These are phyloP conservation scores for Junonia oenone DNA, from an alignment of 2,888 invertebrate species.

Conservation along the genomic window DNA sequence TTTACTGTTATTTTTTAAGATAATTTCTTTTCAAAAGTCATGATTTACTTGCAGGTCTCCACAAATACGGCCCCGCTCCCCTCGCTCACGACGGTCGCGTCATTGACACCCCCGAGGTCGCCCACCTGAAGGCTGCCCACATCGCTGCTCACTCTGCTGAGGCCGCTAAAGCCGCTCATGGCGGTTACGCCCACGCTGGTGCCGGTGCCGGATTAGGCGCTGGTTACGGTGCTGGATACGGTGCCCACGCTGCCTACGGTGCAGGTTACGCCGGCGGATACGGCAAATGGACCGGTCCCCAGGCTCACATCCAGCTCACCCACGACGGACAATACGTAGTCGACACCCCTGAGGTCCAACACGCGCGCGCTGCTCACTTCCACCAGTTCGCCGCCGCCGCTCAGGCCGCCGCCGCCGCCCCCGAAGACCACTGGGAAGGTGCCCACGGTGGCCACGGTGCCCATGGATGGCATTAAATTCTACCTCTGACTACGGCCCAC, in stretches of 20 bases:
- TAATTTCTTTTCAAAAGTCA: too few relatives aligned
- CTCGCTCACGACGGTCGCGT: conserved; percentile 74
- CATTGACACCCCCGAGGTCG: conserved; percentile 76
- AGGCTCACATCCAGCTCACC: conserved; percentile 72
- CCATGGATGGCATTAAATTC: conserved; percentile 64
- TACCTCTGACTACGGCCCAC: conserved; percentile 54
- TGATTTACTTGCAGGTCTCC: conserved; percentile 50
- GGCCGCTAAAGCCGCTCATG: conserved; percentile 46
- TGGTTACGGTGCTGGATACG: conserved; percentile 45
- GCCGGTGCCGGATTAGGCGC: conserved; percentile 44
- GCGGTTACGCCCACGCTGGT: conserved; percentile 38
- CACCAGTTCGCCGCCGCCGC: conserved; percentile 66
- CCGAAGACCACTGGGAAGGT: conserved; percentile 66
- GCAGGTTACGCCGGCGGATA: conserved; percentile 51
- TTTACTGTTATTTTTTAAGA: background rate
- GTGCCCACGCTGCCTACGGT: conserved; percentile 53
- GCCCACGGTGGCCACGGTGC: conserved; percentile 29
- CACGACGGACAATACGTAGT: conserved; percentile 75
- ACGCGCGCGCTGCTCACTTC: conserved; percentile 67
- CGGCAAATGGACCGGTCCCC: conserved; percentile 70
- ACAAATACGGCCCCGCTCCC: conserved; percentile 74
- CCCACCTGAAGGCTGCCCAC: conserved; percentile 79
- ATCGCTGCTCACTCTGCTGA: conserved; percentile 68
- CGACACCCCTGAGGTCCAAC: conserved; percentile 73
- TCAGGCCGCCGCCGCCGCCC: conserved; percentile 66